Percentiles rank a stretch among this genome's conserved stretches.
phyloP scores from a whole-genome alignment of 2,113 vertebrate genomes.

The Melanerpes aurifrons region DNA sequence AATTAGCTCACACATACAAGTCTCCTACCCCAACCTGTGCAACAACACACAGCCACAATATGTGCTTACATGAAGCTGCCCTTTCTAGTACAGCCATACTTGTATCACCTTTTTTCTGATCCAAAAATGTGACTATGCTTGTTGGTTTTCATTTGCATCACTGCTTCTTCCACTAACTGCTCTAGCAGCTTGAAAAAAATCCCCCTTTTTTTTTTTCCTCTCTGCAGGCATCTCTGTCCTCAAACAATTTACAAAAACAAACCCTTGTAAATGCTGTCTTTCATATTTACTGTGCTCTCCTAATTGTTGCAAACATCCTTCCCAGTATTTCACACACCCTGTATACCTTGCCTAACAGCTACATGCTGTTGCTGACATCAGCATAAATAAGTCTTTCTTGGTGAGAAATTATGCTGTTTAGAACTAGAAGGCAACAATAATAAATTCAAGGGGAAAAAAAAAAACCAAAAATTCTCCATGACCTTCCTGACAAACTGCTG shows the following conservation, averaged over 20 bases:
- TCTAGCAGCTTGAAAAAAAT: neutral
- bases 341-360: conserved; percentile 1
- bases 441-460: conserved; percentile 49
- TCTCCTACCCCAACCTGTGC: neutral
- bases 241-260: neutral
- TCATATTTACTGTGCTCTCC: neutral
- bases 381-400: neutral
- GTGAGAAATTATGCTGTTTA: conserved; percentile 14
- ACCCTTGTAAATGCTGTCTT: neutral
- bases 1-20: neutral
- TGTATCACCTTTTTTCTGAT: neutral
- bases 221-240: neutral
- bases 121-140: neutral
- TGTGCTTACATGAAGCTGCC: accelerated
- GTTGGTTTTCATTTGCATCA: neutral
- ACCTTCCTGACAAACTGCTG: conserved; percentile 44
- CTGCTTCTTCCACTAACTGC: neutral
- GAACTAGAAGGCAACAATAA: conserved; percentile 53
- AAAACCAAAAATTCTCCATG: conserved; percentile 45
- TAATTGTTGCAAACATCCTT: neutral
- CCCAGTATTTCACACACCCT: neutral
- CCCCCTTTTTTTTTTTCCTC: neutral
- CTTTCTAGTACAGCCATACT: neutral
- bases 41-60: accelerated
- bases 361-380: conserved; percentile 1